phyloP scores from a whole-genome alignment of 1,140 invertebrate genomes.

The Drosophila eugracilis region DNA sequence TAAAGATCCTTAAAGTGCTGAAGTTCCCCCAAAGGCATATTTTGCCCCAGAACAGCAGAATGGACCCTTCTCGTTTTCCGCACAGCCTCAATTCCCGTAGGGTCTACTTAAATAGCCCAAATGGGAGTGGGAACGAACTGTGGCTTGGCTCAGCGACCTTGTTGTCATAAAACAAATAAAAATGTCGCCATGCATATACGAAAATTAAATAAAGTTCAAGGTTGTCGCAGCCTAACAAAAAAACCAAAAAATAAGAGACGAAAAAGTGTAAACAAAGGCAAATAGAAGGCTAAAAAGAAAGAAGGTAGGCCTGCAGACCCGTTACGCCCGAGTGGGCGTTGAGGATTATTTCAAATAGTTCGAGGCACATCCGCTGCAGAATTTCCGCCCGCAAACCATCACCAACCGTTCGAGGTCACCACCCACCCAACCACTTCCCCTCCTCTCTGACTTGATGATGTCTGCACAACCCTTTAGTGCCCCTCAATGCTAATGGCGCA shows the following conservation, averaged over 20 bases:
- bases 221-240: slow-evolving; percentile 58
- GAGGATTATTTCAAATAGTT: slow-evolving; percentile 75
- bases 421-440: slow-evolving; percentile 5
- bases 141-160: slow-evolving; percentile 36
- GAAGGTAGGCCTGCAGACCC: slow-evolving; percentile 34
- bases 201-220: slow-evolving; percentile 82
- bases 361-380: slow-evolving; percentile 76
- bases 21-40: slow-evolving; percentile 13
- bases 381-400: slow-evolving; percentile 53
- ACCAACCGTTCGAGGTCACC: slow-evolving; percentile 21
- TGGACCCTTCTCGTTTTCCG: slow-evolving; percentile 1
- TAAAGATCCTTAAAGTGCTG: slow-evolving; percentile 36
- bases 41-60: neutral
- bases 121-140: neutral
- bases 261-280: slow-evolving; percentile 59
- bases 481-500: slow-evolving; percentile 74
- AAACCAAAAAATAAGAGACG: slow-evolving; percentile 13
- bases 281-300: slow-evolving; percentile 40
- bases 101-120: slow-evolving; percentile 35
- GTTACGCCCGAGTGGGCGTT: slow-evolving; percentile 46
- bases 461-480: slow-evolving; percentile 57
- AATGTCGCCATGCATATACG: slow-evolving; percentile 71
- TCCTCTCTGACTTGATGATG: slow-evolving; percentile 29
- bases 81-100: slow-evolving; percentile 49
- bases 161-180: slow-evolving; percentile 81